A percentile compares a stretch with the other conserved stretches of the same genome.
phyloP scores from a whole-genome alignment of 1,140 invertebrate genomes.

The Lordiphosa collinella region DNA sequence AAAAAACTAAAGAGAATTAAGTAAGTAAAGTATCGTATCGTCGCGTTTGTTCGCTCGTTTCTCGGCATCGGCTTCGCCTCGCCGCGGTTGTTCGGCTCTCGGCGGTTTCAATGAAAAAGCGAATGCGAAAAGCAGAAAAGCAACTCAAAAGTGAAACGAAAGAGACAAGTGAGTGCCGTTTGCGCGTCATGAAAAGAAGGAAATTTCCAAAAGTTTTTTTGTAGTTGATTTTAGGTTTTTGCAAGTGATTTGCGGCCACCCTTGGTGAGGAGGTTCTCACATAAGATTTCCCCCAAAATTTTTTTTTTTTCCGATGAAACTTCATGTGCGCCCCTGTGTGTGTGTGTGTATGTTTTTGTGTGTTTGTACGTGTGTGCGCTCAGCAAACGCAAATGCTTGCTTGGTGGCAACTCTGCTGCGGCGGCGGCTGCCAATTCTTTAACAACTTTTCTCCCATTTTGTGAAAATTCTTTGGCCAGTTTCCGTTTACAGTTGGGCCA shows the following conservation, averaged over 20 bases:
- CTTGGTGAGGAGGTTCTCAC: neutral
- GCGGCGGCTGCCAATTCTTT: constrained; percentile 28
- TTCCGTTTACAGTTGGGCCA: constrained; percentile 27
- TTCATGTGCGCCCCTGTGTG: constrained; percentile 4
- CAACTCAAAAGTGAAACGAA: constrained; percentile 36
- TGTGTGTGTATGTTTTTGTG: constrained; percentile 3
- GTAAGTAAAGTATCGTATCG: constrained; percentile 50
- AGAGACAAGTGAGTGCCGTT: constrained; percentile 43
- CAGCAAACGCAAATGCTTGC: constrained; percentile 10
- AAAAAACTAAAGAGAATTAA: constrained; percentile 60
- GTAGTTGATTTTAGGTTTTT: constrained; percentile 5
- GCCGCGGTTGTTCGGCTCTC: constrained; percentile 14
- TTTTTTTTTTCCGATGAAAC: constrained; percentile 9
- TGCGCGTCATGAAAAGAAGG: constrained; percentile 22
- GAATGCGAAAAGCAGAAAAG: constrained; percentile 43
- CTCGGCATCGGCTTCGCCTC: constrained; percentile 15
- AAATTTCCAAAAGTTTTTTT: constrained; percentile 1
- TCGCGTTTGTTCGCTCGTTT: constrained; percentile 23
- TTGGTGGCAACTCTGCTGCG: constrained; percentile 42
- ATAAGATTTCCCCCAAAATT: neutral
- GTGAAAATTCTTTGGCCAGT: constrained; percentile 50
- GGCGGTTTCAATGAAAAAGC: constrained; percentile 17
- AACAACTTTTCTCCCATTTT: constrained; percentile 45
- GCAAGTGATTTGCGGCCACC: constrained; percentile 1
- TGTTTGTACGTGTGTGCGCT: constrained; percentile 11